Base-by-base conservation (phyloP, 2,888 invertebrate genomes). In the Exocentrus adspersus region DNA sequence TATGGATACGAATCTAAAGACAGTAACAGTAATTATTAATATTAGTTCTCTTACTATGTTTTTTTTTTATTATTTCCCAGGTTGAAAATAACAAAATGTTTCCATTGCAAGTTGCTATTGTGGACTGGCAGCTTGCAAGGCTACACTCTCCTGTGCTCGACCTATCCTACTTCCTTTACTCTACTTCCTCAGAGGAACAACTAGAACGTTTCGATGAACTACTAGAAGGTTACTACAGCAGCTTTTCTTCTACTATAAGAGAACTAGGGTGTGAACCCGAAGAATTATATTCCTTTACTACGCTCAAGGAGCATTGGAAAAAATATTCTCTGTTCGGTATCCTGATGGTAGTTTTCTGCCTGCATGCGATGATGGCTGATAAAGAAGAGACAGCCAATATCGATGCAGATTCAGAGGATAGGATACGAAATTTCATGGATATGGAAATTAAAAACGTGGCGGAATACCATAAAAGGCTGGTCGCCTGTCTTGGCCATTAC, bases 301-400 rank as follows among this genome's bases (percentile, higher is more conserved):
- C 20, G 10, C 42, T 54, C 3, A 21, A 12, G 7, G 43, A 16
- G 16, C 54, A 54, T 12, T 54, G 54, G 54, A 42, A 28, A 17
- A 42, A 54, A 20, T 54, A 54, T 42, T 54, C 54, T 19, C 12
- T 62, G 2, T 62, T 58, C 20, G 56, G 50, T 4, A n/a, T 58
- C n/a, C 24, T 62, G 5, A 28, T 51, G 19, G 45, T 51, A 14
- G 19, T 46, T 9, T 37, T 45, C 17, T 57, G 43, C 14, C 52
- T 57, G 14, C 42, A 54, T 21, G 10, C 58, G 6, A 32, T 51
- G 17, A 21, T 62, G 6, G 42, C 16, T 42, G 50, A 45, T n/a
- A 21, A 37, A 1, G 58, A 62, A 12, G 45, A 21, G 2, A 14
- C 30, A 3, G 30, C 42, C 6, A 43, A 41, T 1, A 16, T 43